Evolutionary conservation across 2,113 vertebrate genomes (phyloP), one percentile per base, ranked within the genome.

Genomic region (Euleptes europaea): DNA sequence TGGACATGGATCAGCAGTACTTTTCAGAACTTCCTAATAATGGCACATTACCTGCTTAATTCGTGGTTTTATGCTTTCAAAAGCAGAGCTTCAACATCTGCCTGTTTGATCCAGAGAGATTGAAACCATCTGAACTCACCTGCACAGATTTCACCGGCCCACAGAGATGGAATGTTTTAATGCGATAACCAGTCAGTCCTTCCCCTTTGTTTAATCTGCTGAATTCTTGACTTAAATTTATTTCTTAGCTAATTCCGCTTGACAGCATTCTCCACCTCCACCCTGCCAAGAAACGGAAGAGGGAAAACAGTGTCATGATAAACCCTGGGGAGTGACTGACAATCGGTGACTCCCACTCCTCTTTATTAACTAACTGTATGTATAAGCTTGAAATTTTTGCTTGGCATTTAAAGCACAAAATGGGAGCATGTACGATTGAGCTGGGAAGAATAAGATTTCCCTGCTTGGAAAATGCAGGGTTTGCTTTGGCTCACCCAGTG

Each of bases 241-340:
- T 87, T 91, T 91, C 78, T 6, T 72, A n/a, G 66, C 28, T 63
- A 83, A 79, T 83, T 11, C 33, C 54, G 38, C 80, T 76, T 90
- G 86, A 80, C 87, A 4, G 10, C 86, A 49, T 91, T 88, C 63
- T 80, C 21, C 31, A 77, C 88, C 47, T 84, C 82, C 31, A 71
- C 38, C 84, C 12, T 76, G 3, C 1, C 84, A 90, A 84, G 78
- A 77, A 86, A 85, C 74, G 78, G 38, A 38, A 63, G 0, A 1
- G 0, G 40, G 6, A 57, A 82, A 90, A 42, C 5, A 87, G 31
- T 70, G 76, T 86, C 91, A 44, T 33, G 79, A 0, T 85, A n/a
- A 84, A 85, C 80, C 42, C 66, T 54, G 47, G 80, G 35, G 80
- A 89, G 40, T 0, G 0, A 49, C 38, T 15, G 28, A 83, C 9